A percentile compares a stretch with the other conserved stretches of the same genome.
Evolutionary conservation across 2,113 vertebrate genomes (phyloP).

Genomic region (Phainopepla nitens): DNA sequence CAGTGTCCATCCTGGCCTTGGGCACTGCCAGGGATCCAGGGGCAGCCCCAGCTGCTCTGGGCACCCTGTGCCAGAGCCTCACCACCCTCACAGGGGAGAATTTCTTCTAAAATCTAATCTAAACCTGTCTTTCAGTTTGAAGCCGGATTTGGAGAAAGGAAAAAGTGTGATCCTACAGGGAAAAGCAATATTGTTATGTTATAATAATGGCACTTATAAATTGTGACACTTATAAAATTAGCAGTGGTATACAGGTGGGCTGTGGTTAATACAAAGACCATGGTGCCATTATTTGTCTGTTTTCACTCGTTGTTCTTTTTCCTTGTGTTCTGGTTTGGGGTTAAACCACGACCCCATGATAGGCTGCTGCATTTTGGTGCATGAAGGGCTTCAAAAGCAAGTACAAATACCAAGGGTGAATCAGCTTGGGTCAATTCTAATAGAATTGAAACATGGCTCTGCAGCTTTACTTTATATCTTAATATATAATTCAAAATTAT

Average conservation of each 20-base stretch:
- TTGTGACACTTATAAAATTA: not conserved
- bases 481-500: not conserved
- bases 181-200: not conserved
- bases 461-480: not conserved
- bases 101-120: not conserved
- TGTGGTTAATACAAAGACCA: not conserved
- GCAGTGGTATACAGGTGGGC: not conserved
- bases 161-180: not conserved
- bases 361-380: not conserved
- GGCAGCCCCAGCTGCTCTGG: not conserved
- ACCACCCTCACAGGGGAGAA: accelerated
- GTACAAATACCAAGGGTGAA: not conserved
- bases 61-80: accelerated
- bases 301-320: not conserved
- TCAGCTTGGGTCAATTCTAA: not conserved
- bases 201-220: not conserved
- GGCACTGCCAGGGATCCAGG: not conserved
- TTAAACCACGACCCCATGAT: not conserved
- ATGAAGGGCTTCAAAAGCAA: not conserved
- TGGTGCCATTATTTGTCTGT: not conserved
- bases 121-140: not conserved
- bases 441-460: not conserved
- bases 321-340: not conserved
- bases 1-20: accelerated
- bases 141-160: not conserved